Evolutionary conservation across 2,797 vertebrate genomes (phyloP), one percentile per base, ranked within the genome.

Genomic region (Thunnus albacares): DNA sequence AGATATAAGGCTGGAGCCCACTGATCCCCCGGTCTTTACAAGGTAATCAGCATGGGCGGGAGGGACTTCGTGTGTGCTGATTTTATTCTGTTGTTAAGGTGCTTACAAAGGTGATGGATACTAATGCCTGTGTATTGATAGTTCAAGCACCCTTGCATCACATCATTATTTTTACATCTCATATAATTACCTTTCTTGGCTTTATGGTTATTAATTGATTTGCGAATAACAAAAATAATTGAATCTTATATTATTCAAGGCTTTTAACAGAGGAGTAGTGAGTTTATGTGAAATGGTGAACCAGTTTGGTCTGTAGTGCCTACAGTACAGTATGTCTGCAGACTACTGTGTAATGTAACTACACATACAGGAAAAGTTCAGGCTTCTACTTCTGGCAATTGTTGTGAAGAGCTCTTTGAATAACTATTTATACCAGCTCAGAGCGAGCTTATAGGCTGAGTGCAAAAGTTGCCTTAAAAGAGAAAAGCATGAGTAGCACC

Each of bases 21-120:
- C 3, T 73, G 58, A 82, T 64, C 49, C 53, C 60, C 30, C 57
- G 30, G 13, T 70, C 43, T 81, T 59, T 43, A 17, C 51, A 55
- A 84, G 66, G 68, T 91, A 81, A 92, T 93, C 80, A 85, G 77
- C 87, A 68, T 76, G 52, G 92, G 89, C 89, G 90, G 74, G 51
- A 87, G 58, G 80, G 83, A 89, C 89, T 90, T 84, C 77, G 60
- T 45, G 62, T 70, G 79, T 82, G 85, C 83, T 85, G 78, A 76
- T 89, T 92, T 86, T 91, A 83, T 88, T 85, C 77, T 71, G 79
- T 76, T 57, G 58, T 82, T 77, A 83, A 83, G 76, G 78, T 82
- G 87, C 82, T 92, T 89, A 83, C 68, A 76, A 90, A 86, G 52
- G 90, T 85, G 86, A 89, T 75, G 66, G 59, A 77, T 87, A 83